A percentile compares a stretch with the other conserved stretches of the same genome.
These are phyloP conservation scores for Corapipo altera DNA, from an alignment of 2,113 vertebrate genomes.

Conservation along the genomic window DNA sequence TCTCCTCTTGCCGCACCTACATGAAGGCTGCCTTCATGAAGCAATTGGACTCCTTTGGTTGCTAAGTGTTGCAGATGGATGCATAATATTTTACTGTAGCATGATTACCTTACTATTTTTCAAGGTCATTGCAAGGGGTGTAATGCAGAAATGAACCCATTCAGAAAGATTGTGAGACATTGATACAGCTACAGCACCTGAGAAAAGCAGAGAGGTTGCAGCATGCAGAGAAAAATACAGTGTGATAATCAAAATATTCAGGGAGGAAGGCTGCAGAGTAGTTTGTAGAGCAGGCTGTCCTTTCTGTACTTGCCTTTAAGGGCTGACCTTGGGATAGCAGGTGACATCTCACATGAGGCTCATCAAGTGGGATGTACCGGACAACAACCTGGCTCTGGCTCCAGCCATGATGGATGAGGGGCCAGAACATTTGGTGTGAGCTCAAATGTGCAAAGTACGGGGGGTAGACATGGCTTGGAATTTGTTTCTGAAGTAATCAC, in stretches of 20 bases:
- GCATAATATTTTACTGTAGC: not conserved
- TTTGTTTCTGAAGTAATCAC: not conserved
- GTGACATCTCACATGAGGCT: not conserved
- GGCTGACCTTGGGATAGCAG: not conserved
- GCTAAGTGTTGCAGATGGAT: not conserved
- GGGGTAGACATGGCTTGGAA: not conserved
- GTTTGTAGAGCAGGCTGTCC: not conserved
- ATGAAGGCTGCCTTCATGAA: not conserved
- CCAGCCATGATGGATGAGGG: not conserved
- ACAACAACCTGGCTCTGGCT: not conserved
- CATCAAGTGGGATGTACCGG: not conserved
- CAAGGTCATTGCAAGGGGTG: not conserved
- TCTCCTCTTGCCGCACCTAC: not conserved
- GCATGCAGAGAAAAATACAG: not conserved
- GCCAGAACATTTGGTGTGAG: not conserved
- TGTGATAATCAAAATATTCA: not conserved
- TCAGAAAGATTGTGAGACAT: not conserved
- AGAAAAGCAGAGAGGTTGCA: not conserved
- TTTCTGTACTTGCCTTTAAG: not conserved
- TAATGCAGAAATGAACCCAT: not conserved
- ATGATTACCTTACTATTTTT: not conserved
- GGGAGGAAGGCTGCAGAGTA: not conserved
- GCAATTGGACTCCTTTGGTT: not conserved
- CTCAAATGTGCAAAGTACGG: not conserved
- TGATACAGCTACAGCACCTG: not conserved